A percentile compares a stretch with the other conserved stretches of the same genome.
phyloP scores from a whole-genome alignment of 2,113 vertebrate genomes.

The Corynorhinus townsendii region DNA sequence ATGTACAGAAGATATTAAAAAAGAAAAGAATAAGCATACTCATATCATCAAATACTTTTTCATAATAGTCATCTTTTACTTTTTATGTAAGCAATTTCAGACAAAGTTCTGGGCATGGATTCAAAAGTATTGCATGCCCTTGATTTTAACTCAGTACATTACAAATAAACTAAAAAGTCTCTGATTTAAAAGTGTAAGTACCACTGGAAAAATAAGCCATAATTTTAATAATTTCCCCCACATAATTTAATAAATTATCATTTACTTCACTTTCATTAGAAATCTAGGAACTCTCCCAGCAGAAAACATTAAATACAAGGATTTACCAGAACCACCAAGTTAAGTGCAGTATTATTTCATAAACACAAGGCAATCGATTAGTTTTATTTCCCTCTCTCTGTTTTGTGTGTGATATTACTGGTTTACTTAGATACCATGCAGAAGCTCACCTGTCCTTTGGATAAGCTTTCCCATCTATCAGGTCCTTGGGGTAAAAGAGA shows the following conservation, averaged over 20 bases:
- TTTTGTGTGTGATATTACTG: background rate
- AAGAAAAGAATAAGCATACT: conserved; percentile 10
- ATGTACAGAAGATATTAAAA: conserved; percentile 8
- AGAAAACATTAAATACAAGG: conserved; percentile 25
- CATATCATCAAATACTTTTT: background rate
- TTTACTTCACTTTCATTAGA: background rate
- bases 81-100: conserved; percentile 22
- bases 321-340: background rate
- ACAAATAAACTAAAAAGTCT: background rate
- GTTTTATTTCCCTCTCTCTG: background rate
- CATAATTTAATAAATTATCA: conserved; percentile 18
- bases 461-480: conserved; percentile 97
- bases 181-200: background rate
- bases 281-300: background rate
- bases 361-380: background rate
- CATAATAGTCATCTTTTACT: background rate
- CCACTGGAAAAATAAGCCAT: background rate
- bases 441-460: conserved; percentile 94
- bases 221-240: conserved; percentile 38
- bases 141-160: conserved; percentile 13
- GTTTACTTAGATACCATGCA: background rate
- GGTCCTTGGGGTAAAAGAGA: conserved; percentile 96
- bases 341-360: background rate
- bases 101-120: background rate
- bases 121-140: background rate